Percentiles rank a stretch among this genome's conserved stretches.
These are phyloP conservation scores for Anadara kagoshimensis DNA, from an alignment of 1,140 invertebrate genomes.

Conservation along the genomic window DNA sequence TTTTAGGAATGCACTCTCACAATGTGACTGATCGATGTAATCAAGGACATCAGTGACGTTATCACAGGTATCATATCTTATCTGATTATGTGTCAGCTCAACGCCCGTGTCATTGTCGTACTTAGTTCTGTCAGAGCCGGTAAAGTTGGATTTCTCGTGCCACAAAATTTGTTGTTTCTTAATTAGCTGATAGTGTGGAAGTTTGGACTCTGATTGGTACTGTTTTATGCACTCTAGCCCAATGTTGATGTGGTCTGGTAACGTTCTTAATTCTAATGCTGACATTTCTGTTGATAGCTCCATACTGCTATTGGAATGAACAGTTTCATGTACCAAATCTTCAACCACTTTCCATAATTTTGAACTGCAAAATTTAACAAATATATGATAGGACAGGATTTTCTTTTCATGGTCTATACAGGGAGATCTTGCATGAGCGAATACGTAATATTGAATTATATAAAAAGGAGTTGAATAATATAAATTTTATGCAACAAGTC, in stretches of 20 bases:
- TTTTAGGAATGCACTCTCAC: conserved; percentile 27
- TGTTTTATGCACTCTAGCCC: conserved; percentile 25
- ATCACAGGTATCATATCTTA: conserved; percentile 8
- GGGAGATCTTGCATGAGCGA: no score
- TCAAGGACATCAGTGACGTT: conserved; percentile 26
- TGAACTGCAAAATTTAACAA: conserved; percentile 22
- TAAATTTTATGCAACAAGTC: no score
- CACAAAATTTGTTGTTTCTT: background rate
- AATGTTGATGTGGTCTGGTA: conserved; percentile 17
- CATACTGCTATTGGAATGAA: conserved; percentile 23
- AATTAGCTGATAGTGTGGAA: background rate
- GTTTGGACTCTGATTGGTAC: background rate
- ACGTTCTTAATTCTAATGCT: conserved; percentile 14
- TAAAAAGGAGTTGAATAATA: no score
- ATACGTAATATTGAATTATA: no score
- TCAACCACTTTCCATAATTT: conserved; percentile 49
- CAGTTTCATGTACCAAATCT: conserved; percentile 45
- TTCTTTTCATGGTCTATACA: background rate
- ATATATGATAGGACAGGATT: background rate
- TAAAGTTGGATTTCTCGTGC: background rate
- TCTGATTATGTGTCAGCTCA: conserved; percentile 32
- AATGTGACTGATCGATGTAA: conserved; percentile 32
- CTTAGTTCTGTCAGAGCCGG: background rate
- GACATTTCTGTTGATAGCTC: background rate
- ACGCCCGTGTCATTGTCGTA: conserved; percentile 39